Evolutionary conservation across 2,888 invertebrate species (phyloP), one percentile per base, ranked within the genome.

Genomic region (Cheilosia vernalis): DNA sequence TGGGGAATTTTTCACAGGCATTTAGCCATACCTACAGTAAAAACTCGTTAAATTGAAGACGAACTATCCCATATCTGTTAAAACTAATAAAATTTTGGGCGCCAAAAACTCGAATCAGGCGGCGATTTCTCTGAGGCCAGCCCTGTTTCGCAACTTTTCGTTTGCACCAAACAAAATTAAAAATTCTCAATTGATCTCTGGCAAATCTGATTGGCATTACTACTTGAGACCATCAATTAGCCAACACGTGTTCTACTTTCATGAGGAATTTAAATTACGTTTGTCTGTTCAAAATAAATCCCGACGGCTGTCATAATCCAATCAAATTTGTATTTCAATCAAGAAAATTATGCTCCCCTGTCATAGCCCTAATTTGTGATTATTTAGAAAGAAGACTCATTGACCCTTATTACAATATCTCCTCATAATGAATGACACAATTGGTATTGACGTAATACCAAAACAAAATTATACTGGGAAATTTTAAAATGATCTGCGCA

Each of bases 371-470:
- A 33, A 37, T 30, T 40, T 37, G 19, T 13, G 37, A 37, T 13
- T 37, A 37, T 37, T 37, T 37, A 37, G 13, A 37, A 55, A 19
- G 10, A 40, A 24, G 27, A 33, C 24, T 33, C 19, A 44, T 24
- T 82, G 66, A 77, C 70, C 70, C 77, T 66, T 61, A 82, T 70
- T 61, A n/a, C 58, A 40, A 37, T 70, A 58, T 64, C 69, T 64
- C 42, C 21, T 76, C 63, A 56, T 63, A 51, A 51, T 24, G 30
- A 77, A 64, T 10, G 67, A 30, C 44, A 51, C 63, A 73, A 78
- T 69, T 72, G 56, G 49, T 51, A 69, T 77, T 77, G 66, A 77
- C 76, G 70, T 61, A 60, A 44, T 56, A n/a, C 19, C 44, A 15
- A 55, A 21, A 63, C 24, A 63, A 51, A 58, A 37, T 37, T 37